These are phyloP conservation scores for Calliphora vomitoria DNA, from an alignment of 2,888 invertebrate species.

Conservation along the genomic window DNA sequence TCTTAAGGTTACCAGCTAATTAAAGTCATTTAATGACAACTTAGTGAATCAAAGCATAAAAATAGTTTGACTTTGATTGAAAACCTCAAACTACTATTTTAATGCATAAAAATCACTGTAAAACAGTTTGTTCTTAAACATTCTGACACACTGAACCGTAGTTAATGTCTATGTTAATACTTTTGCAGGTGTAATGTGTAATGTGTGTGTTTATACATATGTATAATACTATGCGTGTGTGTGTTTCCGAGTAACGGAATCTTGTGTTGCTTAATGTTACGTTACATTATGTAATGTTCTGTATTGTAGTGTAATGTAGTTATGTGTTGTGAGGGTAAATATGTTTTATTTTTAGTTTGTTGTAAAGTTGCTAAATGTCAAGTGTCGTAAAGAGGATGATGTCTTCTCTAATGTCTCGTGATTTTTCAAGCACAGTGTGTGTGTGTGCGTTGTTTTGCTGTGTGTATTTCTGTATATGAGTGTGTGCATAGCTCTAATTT, in stretches of 20 bases:
- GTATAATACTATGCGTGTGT: not conserved
- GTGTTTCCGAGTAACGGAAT: not conserved
- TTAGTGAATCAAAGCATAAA: not conserved
- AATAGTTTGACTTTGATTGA: not conserved
- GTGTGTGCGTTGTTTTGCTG: not conserved
- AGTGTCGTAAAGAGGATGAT: slow-evolving; percentile 25
- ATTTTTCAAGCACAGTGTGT: not conserved
- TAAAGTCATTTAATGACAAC: not conserved
- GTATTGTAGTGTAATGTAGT: not conserved
- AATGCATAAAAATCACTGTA: not conserved
- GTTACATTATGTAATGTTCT: not conserved
- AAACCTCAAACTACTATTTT: not conserved
- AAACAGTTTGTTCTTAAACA: not conserved
- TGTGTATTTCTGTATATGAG: not conserved
- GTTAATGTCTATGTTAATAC: not conserved
- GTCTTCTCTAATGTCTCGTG: slow-evolving; percentile 9
- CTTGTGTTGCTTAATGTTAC: not conserved
- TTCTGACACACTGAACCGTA: not conserved
- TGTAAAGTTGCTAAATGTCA: slow-evolving; percentile 19
- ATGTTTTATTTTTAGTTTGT: slow-evolving; percentile 20
- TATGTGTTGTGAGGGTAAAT: not conserved
- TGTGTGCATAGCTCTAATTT: not conserved
- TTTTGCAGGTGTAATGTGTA: not conserved
- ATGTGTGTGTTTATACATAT: not conserved
- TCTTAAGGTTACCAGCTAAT: too few species aligned